Evolutionary conservation across 2,888 invertebrate species (phyloP).

Genomic region (Phengaris alcon): DNA sequence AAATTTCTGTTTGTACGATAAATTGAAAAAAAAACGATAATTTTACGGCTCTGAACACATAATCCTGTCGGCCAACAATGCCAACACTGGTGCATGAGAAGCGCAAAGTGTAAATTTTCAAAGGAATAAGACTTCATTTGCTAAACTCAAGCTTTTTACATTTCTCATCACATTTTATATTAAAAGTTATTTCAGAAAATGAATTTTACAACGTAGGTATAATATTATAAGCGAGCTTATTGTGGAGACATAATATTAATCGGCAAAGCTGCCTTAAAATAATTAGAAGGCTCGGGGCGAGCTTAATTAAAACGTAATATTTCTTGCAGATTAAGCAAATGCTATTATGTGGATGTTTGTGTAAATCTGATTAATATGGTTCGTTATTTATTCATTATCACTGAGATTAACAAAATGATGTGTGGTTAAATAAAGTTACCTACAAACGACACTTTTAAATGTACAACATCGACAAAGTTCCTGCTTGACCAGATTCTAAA

Average conservation of each 20-base stretch:
- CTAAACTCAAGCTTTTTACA: background rate
- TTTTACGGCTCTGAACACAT: too few relatives aligned
- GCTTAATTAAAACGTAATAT: conserved; percentile 49
- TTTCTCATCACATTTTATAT: conserved; percentile 5
- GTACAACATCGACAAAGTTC: too few relatives aligned
- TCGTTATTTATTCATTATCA: conserved; percentile 7
- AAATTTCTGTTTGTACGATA: too few relatives aligned
- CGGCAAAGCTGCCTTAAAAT: conserved; percentile 41
- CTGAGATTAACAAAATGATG: background rate
- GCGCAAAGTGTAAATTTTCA: background rate
- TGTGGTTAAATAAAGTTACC: background rate
- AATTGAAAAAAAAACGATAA: too few relatives aligned
- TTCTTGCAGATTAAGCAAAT: conserved; percentile 37
- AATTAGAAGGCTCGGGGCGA: conserved; percentile 43
- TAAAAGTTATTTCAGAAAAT: conserved; percentile 23
- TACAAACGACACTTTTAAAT: too few relatives aligned
- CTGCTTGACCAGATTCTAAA: too few relatives aligned
- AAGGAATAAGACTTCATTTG: conserved; percentile 1
- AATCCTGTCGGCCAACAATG: too few relatives aligned
- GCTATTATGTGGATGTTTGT: conserved; percentile 29
- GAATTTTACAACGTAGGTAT: conserved; percentile 33
- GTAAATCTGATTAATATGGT: background rate
- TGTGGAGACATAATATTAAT: conserved; percentile 41
- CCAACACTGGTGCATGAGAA: background rate
- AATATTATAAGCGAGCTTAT: conserved; percentile 38